These are phyloP conservation scores for Lacanobia oleracea DNA, from an alignment of 2,888 invertebrate species.

Conservation along the genomic window DNA sequence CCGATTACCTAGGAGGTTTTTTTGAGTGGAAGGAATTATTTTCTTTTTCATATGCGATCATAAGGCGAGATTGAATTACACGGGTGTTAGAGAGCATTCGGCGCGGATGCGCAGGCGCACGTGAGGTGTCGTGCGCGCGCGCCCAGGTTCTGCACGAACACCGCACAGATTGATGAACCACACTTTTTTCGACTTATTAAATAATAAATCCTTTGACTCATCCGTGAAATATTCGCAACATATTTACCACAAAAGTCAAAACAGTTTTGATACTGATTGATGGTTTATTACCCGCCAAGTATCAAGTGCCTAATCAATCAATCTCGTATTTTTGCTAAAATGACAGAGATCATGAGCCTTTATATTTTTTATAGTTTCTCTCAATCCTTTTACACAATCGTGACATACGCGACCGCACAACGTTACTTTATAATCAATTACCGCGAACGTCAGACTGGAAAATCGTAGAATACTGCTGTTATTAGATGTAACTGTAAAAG, in stretches of 20 bases:
- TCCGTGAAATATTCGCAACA: constrained; percentile 41
- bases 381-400: constrained; percentile 32
- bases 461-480: constrained; percentile 71
- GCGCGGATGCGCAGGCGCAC: constrained; percentile 73
- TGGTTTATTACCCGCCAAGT: constrained; percentile 19
- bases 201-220: constrained; percentile 48
- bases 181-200: constrained; percentile 50
- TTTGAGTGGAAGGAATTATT: constrained; percentile 67
- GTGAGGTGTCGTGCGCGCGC: constrained; percentile 68
- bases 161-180: constrained; percentile 69
- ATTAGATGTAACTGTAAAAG: constrained; percentile 81
- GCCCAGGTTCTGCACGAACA: constrained; percentile 64
- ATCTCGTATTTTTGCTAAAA: constrained; percentile 19
- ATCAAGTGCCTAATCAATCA: constrained; percentile 48
- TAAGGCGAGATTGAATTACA: constrained; percentile 79
- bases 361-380: constrained; percentile 22
- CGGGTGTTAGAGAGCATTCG: constrained; percentile 80
- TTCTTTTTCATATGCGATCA: constrained; percentile 67
- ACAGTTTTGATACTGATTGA: constrained; percentile 43
- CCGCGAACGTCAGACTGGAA: constrained; percentile 69
- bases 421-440: constrained; percentile 66
- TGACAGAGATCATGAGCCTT: constrained; percentile 22
- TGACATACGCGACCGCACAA: constrained; percentile 52
- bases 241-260: constrained; percentile 35
- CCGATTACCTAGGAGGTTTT: constrained; percentile 65